Evolutionary conservation across 2,888 invertebrate species (phyloP).

Genomic region (Callyntrura sp.): DNA sequence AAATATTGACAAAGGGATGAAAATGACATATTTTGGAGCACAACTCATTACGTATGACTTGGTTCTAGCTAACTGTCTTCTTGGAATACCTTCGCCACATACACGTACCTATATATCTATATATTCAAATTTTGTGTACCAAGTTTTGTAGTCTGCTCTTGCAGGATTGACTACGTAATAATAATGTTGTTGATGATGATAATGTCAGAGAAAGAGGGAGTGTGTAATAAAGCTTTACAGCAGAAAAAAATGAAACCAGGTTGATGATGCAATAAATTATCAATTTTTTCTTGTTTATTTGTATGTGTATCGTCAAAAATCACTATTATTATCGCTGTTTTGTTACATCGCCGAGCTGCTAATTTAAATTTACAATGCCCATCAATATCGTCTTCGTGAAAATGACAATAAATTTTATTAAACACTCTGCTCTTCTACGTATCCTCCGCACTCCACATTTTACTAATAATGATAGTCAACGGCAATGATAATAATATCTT

Average conservation of each 20-base stretch:
- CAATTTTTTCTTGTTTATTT: slow-evolving; percentile 4
- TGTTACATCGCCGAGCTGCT: background rate
- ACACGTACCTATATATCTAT: background rate
- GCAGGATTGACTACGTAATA: too few species aligned
- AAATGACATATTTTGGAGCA: background rate
- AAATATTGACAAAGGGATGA: background rate
- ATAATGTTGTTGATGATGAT: slow-evolving; percentile 8
- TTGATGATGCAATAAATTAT: slow-evolving; percentile 48
- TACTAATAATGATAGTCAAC: background rate
- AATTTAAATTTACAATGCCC: slow-evolving; percentile 63
- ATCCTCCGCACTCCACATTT: too few species aligned
- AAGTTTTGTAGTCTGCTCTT: too few species aligned
- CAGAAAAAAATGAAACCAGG: slow-evolving; percentile 39
- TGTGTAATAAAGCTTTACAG: background rate
- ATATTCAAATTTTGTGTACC: background rate
- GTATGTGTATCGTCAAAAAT: slow-evolving; percentile 9
- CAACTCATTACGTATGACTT: slow-evolving; percentile 4
- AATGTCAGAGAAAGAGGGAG: background rate
- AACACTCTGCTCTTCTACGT: background rate
- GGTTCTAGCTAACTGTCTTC: background rate
- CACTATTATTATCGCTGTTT: background rate
- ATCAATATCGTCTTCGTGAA: slow-evolving; percentile 36
- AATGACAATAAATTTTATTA: slow-evolving; percentile 46
- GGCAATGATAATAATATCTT: background rate
- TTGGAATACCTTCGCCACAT: background rate